Evolutionary conservation across 2,113 vertebrate genomes (phyloP).

Genomic region (Paraplagusia blochii): DNA sequence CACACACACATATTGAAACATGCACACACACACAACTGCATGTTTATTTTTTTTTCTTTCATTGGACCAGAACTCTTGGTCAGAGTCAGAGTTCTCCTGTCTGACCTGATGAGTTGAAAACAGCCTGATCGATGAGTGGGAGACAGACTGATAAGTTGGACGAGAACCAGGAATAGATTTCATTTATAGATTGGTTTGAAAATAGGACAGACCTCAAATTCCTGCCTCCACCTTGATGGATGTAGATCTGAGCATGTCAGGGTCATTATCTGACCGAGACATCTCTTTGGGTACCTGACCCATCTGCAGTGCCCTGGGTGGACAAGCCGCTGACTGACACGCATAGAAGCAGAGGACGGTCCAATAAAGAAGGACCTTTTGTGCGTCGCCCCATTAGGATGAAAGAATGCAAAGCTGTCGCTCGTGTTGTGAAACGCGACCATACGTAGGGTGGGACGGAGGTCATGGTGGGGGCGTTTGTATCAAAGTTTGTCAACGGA

Average conservation of each 20-base stretch:
- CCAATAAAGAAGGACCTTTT: conserved; percentile 17
- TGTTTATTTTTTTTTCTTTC: conserved; percentile 23
- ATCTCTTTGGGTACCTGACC: conserved; percentile 44
- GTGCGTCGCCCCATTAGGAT: not conserved
- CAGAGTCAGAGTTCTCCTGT: conserved; percentile 47
- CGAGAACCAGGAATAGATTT: conserved; percentile 15
- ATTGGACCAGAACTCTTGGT: conserved; percentile 23
- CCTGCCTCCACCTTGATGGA: conserved; percentile 29
- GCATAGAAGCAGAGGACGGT: conserved; percentile 26
- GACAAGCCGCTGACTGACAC: conserved; percentile 47
- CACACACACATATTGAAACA: too few species aligned
- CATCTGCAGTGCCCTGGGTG: conserved; percentile 28
- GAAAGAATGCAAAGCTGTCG: conserved; percentile 21
- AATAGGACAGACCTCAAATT: conserved; percentile 34
- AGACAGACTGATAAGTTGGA: conserved; percentile 29
- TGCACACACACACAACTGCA: conserved; percentile 1
- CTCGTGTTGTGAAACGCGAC: conserved; percentile 17
- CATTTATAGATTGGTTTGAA: conserved; percentile 29
- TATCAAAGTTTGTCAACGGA: conserved; percentile 58
- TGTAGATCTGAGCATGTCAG: conserved; percentile 59
- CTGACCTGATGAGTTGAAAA: conserved; percentile 50
- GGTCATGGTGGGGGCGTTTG: conserved; percentile 31
- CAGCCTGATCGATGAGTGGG: conserved; percentile 48
- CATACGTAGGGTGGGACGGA: conserved; percentile 15
- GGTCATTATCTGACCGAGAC: conserved; percentile 54